Percentiles rank a stretch among this genome's conserved stretches.
Conservation (phyloP, 2,888 invertebrate genomes). For the Chironomus riparius region DNA sequence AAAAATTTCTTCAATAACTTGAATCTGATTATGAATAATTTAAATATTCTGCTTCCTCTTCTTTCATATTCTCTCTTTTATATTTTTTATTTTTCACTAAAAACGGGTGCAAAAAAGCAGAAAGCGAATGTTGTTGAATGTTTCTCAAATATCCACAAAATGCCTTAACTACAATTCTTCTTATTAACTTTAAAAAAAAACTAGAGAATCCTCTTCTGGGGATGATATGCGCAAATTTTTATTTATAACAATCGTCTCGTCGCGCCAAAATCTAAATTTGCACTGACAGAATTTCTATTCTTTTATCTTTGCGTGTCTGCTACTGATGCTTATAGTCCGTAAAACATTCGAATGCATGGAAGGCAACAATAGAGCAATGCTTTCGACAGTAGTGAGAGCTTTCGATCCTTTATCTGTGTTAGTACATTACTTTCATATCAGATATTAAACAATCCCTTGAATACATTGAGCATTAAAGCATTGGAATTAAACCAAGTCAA, state of each 20-base stretch:
- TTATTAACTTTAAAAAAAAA: too few species aligned
- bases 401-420: neutral
- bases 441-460: too few species aligned
- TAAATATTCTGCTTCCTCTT: neutral
- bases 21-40: conserved; percentile 7
- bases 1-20: neutral
- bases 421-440: neutral
- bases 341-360: neutral
- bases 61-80: neutral
- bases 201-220: neutral
- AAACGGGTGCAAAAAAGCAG: conserved; percentile 13
- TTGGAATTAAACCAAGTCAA: conserved; percentile 7
- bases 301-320: neutral
- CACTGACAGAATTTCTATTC: conserved; percentile 14
- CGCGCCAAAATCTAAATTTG: conserved; percentile 23
- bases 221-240: conserved; percentile 4
- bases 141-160: neutral
- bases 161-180: neutral
- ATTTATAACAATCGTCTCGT: conserved; percentile 9
- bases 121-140: neutral
- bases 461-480: neutral
- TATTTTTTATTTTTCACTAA: neutral
- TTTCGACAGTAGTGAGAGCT: neutral
- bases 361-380: neutral
- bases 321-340: neutral